phyloP scores from a whole-genome alignment of 1,140 invertebrate genomes.

The Thrips palmi region DNA sequence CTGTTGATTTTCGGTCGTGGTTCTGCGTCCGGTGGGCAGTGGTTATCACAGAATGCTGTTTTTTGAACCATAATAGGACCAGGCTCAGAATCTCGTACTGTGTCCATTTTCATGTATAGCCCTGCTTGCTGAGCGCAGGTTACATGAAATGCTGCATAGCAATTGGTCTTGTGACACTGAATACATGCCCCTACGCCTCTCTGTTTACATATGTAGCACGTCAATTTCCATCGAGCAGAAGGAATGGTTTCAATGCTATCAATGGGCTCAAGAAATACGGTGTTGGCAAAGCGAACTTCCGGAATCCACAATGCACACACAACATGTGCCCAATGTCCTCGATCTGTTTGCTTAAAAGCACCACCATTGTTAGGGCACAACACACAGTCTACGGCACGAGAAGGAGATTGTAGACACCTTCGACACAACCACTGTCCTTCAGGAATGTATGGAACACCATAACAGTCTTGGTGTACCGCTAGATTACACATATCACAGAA shows the following conservation, averaged over 20 bases:
- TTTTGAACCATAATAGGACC: constrained; percentile 66
- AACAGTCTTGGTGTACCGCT: constrained; percentile 97
- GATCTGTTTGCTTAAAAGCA: constrained; percentile 96
- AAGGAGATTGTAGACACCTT: constrained; percentile 85
- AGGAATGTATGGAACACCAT: constrained; percentile 97
- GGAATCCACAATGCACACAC: constrained; percentile 98
- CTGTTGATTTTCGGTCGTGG: no score
- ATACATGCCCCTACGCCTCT: constrained; percentile 89
- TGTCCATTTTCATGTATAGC: constrained; percentile 89
- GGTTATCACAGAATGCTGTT: constrained; percentile 88
- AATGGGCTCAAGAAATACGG: constrained; percentile 90
- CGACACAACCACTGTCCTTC: constrained; percentile 98
- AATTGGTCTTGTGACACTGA: constrained; percentile 92
- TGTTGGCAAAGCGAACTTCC: constrained; percentile 94
- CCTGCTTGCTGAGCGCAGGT: constrained; percentile 96
- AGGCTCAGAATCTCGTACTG: constrained; percentile 53
- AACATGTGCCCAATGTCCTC: constrained; percentile 93
- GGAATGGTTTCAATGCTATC: constrained; percentile 93
- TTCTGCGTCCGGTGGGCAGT: constrained; percentile 65
- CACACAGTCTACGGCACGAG: constrained; percentile 86
- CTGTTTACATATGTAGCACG: constrained; percentile 93
- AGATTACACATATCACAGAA: constrained; percentile 99
- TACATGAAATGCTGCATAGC: constrained; percentile 95
- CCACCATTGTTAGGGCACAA: constrained; percentile 96
- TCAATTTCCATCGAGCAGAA: constrained; percentile 81